Evolutionary conservation across 1,140 invertebrate species (phyloP).

Genomic region (Episyrphus balteatus): DNA sequence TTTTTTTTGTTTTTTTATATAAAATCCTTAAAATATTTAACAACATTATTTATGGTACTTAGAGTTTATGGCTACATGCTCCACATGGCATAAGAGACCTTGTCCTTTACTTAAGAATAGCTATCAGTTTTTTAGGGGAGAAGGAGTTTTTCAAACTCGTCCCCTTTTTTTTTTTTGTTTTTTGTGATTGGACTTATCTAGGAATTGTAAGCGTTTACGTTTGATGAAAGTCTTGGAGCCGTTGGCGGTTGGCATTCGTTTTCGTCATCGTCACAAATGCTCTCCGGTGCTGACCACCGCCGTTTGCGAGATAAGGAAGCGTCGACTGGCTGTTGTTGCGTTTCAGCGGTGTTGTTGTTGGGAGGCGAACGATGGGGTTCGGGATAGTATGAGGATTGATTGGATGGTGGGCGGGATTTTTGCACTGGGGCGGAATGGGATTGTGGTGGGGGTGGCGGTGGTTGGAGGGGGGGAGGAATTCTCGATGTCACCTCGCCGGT

Average conservation of each 20-base stretch:
- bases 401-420: background rate
- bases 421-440: background rate
- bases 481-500: background rate
- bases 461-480: background rate
- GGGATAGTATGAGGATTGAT: background rate
- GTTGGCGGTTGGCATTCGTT: conserved; percentile 18
- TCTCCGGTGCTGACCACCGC: conserved; percentile 53
- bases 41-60: no score
- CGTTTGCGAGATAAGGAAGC: conserved; percentile 42
- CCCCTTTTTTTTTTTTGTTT: no score
- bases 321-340: conserved; percentile 40
- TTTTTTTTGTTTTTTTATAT: no score
- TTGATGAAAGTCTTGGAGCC: background rate
- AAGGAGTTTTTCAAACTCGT: no score
- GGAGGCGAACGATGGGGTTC: background rate
- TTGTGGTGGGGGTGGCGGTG: background rate
- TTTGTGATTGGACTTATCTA: background rate
- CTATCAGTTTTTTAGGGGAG: no score
- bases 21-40: no score
- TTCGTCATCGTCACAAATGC: conserved; percentile 42
- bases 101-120: no score
- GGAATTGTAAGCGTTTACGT: background rate
- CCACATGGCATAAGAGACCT: no score
- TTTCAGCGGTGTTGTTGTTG: conserved; percentile 29
- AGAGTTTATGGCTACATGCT: no score